Evolutionary conservation across 53 echinoderm and acorn worm species (phyloP).

Genomic region (Echinarachnius parma): DNA sequence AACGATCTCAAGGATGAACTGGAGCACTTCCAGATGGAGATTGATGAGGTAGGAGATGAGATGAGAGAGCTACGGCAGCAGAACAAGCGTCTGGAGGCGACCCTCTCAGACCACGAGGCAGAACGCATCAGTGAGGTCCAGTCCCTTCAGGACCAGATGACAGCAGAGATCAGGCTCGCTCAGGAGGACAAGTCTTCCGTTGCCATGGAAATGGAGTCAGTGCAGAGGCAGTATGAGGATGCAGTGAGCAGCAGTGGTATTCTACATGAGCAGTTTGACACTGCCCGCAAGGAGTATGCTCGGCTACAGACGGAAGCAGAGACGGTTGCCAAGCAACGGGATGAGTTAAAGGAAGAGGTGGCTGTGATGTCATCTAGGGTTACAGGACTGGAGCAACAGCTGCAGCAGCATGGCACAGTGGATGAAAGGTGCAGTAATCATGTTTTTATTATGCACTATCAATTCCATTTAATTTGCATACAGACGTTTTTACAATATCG

Average conservation of each 20-base stretch:
- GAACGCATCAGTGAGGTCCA: slow-evolving; percentile 1
- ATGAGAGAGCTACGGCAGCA: slow-evolving; percentile 34
- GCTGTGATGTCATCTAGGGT: slow-evolving; percentile 28
- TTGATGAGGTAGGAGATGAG: slow-evolving; percentile 47
- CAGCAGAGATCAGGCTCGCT: not conserved
- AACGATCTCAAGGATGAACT: slow-evolving; percentile 39
- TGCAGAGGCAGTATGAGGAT: slow-evolving; percentile 32
- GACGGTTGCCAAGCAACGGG: slow-evolving; percentile 19
- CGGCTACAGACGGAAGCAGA: slow-evolving; percentile 5
- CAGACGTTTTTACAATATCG: too few species aligned
- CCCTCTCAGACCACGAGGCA: slow-evolving; percentile 14
- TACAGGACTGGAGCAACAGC: slow-evolving; percentile 24
- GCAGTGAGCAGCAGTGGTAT: slow-evolving; percentile 18
- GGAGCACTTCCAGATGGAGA: slow-evolving; percentile 47
- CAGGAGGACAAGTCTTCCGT: slow-evolving; percentile 38
- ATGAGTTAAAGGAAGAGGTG: slow-evolving; percentile 37
- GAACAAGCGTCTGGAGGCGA: slow-evolving; percentile 29
- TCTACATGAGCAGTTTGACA: not conserved
- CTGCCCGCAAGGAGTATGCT: slow-evolving; percentile 12
- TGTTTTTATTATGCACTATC: too few species aligned
- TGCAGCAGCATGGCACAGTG: slow-evolving; percentile 42
- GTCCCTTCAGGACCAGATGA: slow-evolving; percentile 18
- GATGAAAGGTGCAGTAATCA: slow-evolving; percentile 48
- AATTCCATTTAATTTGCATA: too few species aligned
- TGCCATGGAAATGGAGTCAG: slow-evolving; percentile 24